Evolutionary conservation across 2,888 invertebrate genomes (phyloP).

Genomic region (Cheilosia grossa): DNA sequence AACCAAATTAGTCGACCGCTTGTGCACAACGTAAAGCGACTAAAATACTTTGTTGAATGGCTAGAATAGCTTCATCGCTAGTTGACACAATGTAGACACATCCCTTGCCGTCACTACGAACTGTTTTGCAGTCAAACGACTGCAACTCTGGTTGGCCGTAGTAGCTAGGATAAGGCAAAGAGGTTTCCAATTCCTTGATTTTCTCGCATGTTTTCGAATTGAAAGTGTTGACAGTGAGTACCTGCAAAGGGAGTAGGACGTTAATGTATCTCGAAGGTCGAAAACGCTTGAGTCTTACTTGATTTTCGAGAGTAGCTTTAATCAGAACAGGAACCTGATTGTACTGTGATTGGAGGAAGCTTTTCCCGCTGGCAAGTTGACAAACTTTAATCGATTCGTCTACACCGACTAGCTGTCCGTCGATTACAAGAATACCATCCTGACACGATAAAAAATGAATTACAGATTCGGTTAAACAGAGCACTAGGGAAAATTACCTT

Average conservation of each 20-base stretch:
- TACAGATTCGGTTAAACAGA: not conserved
- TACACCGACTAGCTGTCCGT: constrained; percentile 80
- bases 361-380: constrained; percentile 80
- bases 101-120: constrained; percentile 84
- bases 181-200: constrained; percentile 83
- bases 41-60: constrained; percentile 86
- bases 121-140: constrained; percentile 83
- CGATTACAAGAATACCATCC: constrained; percentile 82
- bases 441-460: constrained; percentile 77
- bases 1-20: not conserved
- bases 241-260: constrained; percentile 78
- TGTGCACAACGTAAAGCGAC: not conserved
- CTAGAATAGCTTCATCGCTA: constrained; percentile 87
- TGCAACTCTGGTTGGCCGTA: constrained; percentile 82
- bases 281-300: constrained; percentile 79
- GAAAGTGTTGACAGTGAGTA: constrained; percentile 83
- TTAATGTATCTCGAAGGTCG: constrained; percentile 30
- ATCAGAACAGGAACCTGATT: constrained; percentile 82
- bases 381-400: constrained; percentile 81
- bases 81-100: constrained; percentile 87
- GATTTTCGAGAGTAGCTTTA: constrained; percentile 82
- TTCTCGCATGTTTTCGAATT: constrained; percentile 82
- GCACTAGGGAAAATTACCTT: constrained; percentile 75
- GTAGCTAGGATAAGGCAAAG: constrained; percentile 80
- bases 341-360: constrained; percentile 78